Percentiles rank a stretch among this genome's conserved stretches.
phyloP scores from a whole-genome alignment of 2,888 invertebrate species.

The Lamellibrachia satsuma region DNA sequence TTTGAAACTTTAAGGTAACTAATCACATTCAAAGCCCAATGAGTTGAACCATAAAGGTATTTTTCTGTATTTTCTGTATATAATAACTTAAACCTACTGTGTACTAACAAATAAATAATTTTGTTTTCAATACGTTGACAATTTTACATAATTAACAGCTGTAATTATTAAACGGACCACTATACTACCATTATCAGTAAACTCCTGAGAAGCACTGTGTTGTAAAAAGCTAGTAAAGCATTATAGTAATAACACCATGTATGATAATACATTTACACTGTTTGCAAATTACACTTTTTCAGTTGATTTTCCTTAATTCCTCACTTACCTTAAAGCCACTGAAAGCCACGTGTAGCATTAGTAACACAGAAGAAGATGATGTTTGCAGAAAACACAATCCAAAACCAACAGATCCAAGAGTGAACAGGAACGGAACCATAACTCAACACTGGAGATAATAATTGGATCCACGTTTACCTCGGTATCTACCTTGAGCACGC shows the following conservation, averaged over 20 bases:
- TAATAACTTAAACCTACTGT: background rate
- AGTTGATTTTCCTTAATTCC: background rate
- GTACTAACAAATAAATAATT: background rate
- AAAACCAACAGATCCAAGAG: slow-evolving; percentile 8
- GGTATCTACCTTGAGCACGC: slow-evolving; percentile 33
- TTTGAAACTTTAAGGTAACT: background rate
- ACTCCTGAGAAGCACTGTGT: background rate
- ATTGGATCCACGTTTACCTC: slow-evolving; percentile 1
- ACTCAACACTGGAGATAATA: background rate
- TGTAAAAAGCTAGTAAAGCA: background rate
- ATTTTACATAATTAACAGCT: background rate
- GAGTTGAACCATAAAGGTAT: background rate
- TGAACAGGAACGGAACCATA: slow-evolving; percentile 13
- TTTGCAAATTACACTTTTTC: background rate
- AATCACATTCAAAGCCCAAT: too few species aligned
- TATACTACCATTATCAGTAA: background rate
- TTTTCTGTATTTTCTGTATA: background rate
- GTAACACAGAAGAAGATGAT: background rate
- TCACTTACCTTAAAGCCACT: background rate
- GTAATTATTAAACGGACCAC: background rate
- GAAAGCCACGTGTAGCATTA: slow-evolving; percentile 10
- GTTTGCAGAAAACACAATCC: slow-evolving; percentile 4
- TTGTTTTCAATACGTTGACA: background rate
- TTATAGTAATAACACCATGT: background rate
- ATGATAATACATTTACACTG: background rate